A percentile compares a stretch with the other conserved stretches of the same genome.
Conservation (phyloP, 2,797 vertebrate genomes). For the Pangasius mekongensis region DNA sequence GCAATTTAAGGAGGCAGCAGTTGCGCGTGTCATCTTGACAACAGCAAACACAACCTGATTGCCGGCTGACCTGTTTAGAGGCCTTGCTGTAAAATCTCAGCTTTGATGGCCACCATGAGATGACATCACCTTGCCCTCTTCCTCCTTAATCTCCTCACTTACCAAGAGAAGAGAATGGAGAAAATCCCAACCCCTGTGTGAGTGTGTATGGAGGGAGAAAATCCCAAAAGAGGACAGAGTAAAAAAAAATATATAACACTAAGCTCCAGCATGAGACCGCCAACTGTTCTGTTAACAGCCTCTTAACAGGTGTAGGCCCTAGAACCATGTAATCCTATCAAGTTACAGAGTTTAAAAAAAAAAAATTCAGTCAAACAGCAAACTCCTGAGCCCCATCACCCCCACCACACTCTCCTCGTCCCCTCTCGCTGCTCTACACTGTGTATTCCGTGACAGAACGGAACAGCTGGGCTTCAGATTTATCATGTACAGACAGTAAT, state of each 20-base stretch:
- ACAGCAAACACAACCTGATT: slow-evolving; percentile 22
- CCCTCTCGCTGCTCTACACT: slow-evolving; percentile 45
- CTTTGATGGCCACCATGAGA: slow-evolving; percentile 5
- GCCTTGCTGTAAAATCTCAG: slow-evolving; percentile 8
- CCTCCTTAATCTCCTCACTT: slow-evolving; percentile 20
- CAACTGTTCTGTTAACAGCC: slow-evolving; percentile 83
- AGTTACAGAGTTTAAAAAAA: slow-evolving; percentile 75
- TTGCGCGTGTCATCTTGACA: slow-evolving; percentile 29
- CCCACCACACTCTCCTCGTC: slow-evolving; percentile 19
- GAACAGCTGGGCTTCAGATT: slow-evolving; percentile 88
- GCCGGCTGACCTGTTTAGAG: slow-evolving; percentile 24
- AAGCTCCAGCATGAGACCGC: slow-evolving; percentile 73
- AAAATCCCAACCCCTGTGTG: neutral
- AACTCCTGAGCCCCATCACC: slow-evolving; percentile 63
- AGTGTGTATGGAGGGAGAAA: slow-evolving; percentile 57
- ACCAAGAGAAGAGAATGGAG: neutral
- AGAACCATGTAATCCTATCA: slow-evolving; percentile 84
- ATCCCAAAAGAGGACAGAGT: slow-evolving; percentile 64
- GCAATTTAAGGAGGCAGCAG: slow-evolving; percentile 37
- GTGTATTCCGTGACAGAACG: slow-evolving; percentile 76
- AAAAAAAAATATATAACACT: slow-evolving; percentile 56
- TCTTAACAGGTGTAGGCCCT: slow-evolving; percentile 83
- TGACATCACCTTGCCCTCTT: slow-evolving; percentile 33
- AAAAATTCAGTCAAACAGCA: slow-evolving; percentile 74
- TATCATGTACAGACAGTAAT: slow-evolving; percentile 86